Evolutionary conservation across 2,113 vertebrate species (phyloP), one percentile per base, ranked within the genome.

Genomic region (Brachyistius frenatus): DNA sequence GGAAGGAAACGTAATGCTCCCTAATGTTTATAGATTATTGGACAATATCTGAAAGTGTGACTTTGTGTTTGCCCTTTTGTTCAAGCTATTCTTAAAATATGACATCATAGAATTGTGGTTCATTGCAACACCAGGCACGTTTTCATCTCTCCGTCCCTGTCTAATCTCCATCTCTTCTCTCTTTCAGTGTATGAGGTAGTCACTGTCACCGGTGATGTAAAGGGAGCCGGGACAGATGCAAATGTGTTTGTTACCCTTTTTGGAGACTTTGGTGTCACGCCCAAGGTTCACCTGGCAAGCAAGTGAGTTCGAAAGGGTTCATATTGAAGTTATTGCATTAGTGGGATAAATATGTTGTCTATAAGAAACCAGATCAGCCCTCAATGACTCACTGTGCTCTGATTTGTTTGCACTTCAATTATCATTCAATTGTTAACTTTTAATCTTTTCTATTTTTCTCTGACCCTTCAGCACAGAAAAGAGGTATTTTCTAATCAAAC

Each of bases 271-370:
- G 98, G 98, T 6, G 95, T 98, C 60, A 96, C 96, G 30, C 97
- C 98, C 53, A 99, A 99, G 90, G 95, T 96, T 84, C 97, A 99
- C 67, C 96, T 99, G 89, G 97, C 97, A 64, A 99, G 97, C 98
- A 98, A 99, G 98, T 99, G 88, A 96, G 98, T 96, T 88, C 13
- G 11, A 66, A 65, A 58, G 5, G 2, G 6, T 66, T 52, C 14
- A 1, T 46, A 10, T 6, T 31, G 23, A 63, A 52, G 31, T 30
- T 16, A 47, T 36, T 64, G 16, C n/a, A 41, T 30, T 60, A 0
- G 3, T 66, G 57, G 73, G 2, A 52, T 63, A 2, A 30, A 63
- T 35, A 52, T 23, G 10, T 62, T 7, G 31, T 55, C 3, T 36
- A 5, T 3, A 31, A 36, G 9, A 44, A 11, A 11, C 41, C 13